Base-by-base conservation (phyloP, 2,888 invertebrate species). In the Melieria picta region DNA sequence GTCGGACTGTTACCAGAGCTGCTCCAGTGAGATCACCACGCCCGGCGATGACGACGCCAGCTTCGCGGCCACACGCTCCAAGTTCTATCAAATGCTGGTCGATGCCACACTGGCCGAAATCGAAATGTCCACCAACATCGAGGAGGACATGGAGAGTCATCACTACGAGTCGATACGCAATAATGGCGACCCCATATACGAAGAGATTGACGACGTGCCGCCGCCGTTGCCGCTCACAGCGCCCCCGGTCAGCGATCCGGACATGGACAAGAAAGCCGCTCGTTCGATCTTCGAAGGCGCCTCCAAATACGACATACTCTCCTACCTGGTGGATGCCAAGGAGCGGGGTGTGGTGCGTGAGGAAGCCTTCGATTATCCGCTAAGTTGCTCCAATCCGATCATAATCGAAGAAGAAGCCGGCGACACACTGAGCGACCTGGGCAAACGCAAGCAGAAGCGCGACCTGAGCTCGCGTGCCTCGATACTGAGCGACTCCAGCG, bases 281-380 rank as follows among this genome's bases (percentile, higher is more conserved):
- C 81, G 86, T 4, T 92, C 92, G 63, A 93, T 93, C 82, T 93
- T 94, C 87, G 91, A 93, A 87, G 92, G 94, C 65, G 93, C 93
- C 72, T 94, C 95, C 11, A 95, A 95, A 84, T 95, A 95, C 81
- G 96, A 97, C 81, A 94, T 97, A 80, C 89, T 97, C 65, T 95
- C 94, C 73, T 96, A 96, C 82, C 88, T 97, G 76, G 95, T 96
- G 74, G 95, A 95, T 84, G 94, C 95, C 73, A 93, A 94, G 87
- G 93, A 93, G 85, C 89, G 93, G 75, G 92, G 92, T 5, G 90
- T 93, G 71, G 90, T 91, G 78, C 89, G 91, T 71, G 92, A 92
- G 87, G 93, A 92, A 82, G 89, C 90, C n/a, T 92, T 92, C 78
- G 91, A 91, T 45, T 92, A 90, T 77, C 90, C 87, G 78, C 90